phyloP scores from a whole-genome alignment of 2,113 vertebrate genomes.

The Riparia riparia region DNA sequence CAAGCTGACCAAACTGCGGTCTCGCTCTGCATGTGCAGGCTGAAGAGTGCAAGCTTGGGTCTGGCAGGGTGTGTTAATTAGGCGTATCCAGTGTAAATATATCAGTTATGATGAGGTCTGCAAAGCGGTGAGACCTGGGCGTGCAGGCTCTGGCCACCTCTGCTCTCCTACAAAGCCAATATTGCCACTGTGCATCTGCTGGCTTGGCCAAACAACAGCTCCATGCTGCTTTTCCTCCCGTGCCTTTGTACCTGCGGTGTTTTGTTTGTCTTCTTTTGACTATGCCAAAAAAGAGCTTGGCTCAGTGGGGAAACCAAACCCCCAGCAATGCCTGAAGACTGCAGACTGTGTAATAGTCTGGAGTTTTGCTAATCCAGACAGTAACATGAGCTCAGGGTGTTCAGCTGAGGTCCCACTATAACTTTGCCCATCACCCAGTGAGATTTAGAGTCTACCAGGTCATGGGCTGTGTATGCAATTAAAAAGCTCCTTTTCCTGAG shows the following conservation, averaged over 20 bases:
- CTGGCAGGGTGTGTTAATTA: slow-evolving; percentile 21
- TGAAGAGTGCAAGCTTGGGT: not conserved
- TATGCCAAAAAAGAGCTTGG: slow-evolving; percentile 1
- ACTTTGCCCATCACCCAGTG: slow-evolving; percentile 6
- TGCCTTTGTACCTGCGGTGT: not conserved
- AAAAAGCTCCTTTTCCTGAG: slow-evolving; percentile 28
- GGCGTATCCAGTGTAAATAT: slow-evolving; percentile 10
- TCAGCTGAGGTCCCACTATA: slow-evolving; percentile 11
- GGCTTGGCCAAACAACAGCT: not conserved
- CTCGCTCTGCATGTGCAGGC: not conserved
- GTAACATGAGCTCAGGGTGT: slow-evolving; percentile 52
- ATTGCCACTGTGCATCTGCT: not conserved
- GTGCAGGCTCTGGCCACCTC: not conserved
- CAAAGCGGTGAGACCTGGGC: not conserved
- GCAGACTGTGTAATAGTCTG: not conserved
- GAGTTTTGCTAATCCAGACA: slow-evolving; percentile 53
- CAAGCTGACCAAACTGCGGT: not conserved
- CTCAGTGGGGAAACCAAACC: slow-evolving; percentile 25
- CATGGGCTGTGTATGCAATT: slow-evolving; percentile 9
- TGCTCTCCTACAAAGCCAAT: not conserved
- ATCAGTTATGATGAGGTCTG: slow-evolving; percentile 3
- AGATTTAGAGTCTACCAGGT: slow-evolving; percentile 58
- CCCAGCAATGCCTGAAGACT: slow-evolving; percentile 35
- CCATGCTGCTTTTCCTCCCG: not conserved
- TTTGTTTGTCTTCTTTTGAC: not conserved